Evolutionary conservation across 30 jellyfish, hydroid and myxozoan genomes (phyloP).

Genomic region (Chrysaora quinquecirrha): DNA sequence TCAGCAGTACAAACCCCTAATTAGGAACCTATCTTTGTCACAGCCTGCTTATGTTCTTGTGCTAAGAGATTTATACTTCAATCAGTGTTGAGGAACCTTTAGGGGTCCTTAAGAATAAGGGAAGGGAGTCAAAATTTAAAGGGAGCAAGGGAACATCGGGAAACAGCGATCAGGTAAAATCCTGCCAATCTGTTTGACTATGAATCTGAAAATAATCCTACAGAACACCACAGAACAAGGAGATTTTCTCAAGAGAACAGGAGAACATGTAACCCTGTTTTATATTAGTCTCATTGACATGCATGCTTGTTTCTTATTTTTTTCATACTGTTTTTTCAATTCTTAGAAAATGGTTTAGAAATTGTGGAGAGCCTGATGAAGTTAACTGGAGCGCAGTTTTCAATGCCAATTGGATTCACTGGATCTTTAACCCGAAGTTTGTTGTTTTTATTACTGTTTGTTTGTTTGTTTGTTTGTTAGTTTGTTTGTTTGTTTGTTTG

Average conservation of each 20-base stretch:
- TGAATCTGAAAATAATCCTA: too few species aligned
- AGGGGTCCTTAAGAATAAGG: background rate
- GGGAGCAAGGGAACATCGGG: too few species aligned
- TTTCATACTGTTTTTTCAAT: too few species aligned
- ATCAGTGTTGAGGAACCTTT: background rate
- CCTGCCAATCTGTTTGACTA: background rate
- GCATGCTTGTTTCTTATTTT: too few species aligned
- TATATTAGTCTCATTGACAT: too few species aligned
- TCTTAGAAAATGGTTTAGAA: slow-evolving; percentile 49
- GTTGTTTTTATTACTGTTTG: slow-evolving; percentile 1
- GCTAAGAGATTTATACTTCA: too few species aligned
- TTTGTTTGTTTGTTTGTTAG: background rate
- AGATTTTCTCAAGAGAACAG: too few species aligned
- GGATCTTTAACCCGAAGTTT: slow-evolving; percentile 61
- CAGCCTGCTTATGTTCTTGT: background rate
- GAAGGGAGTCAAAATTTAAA: background rate
- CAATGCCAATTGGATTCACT: slow-evolving; percentile 43
- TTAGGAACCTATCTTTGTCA: background rate
- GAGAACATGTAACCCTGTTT: too few species aligned
- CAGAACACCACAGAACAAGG: too few species aligned
- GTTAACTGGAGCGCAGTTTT: slow-evolving; percentile 37
- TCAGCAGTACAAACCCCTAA: background rate
- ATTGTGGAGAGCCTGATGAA: slow-evolving; percentile 35
- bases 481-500: background rate
- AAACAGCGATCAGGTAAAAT: too few species aligned